Evolutionary conservation across 2,113 vertebrate species (phyloP).

Genomic region (Murina feae): DNA sequence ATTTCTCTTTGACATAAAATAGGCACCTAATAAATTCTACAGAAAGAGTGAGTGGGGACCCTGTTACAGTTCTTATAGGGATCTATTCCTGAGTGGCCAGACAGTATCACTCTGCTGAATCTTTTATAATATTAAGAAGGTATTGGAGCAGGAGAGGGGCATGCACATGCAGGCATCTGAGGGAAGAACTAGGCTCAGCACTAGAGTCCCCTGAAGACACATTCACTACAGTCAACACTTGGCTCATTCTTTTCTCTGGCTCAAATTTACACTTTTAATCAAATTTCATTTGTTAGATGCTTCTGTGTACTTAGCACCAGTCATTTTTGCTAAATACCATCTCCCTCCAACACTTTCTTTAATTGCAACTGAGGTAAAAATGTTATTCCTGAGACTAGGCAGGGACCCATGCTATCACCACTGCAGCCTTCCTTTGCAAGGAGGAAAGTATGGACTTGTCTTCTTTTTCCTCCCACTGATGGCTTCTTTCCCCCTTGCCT

Average conservation of each 20-base stretch:
- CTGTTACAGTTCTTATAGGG: not conserved
- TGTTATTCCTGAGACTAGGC: not conserved
- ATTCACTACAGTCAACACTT: constrained; percentile 21
- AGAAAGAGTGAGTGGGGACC: not conserved
- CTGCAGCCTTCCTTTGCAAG: not conserved
- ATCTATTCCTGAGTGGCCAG: not conserved
- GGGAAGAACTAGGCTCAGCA: not conserved
- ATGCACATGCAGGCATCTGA: fast-evolving
- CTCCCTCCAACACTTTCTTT: not conserved
- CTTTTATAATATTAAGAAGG: not conserved
- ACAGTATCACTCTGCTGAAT: not conserved
- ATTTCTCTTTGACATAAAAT: not conserved
- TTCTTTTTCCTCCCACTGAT: fast-evolving
- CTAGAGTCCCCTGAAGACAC: not conserved
- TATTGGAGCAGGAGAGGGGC: not conserved
- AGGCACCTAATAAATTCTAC: not conserved
- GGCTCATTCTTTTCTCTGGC: not conserved
- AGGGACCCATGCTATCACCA: not conserved
- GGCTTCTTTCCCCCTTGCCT: not conserved
- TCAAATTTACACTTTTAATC: constrained; percentile 25
- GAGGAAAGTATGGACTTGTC: not conserved
- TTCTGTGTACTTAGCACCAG: not conserved
- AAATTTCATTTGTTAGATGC: constrained; percentile 12
- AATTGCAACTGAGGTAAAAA: not conserved
- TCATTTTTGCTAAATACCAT: constrained; percentile 7